Conservation (phyloP, 2,797 vertebrate genomes). For the Sebastes itinus region DNA sequence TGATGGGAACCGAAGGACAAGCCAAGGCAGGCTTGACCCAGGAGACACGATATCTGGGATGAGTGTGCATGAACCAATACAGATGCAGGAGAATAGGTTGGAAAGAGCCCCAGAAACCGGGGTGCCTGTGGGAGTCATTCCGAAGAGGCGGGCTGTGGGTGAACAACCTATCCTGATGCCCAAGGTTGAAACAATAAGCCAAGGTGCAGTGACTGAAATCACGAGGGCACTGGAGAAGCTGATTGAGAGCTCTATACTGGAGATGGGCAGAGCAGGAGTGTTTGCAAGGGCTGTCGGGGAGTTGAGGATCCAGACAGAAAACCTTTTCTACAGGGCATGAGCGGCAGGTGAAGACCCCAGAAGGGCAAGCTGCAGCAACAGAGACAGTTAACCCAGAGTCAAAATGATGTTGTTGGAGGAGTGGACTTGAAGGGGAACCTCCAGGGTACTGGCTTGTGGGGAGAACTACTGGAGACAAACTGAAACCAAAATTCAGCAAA, state of each 20-base stretch:
- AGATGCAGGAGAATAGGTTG: background rate
- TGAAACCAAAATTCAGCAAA: conserved; percentile 11
- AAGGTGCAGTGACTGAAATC: background rate
- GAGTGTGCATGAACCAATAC: background rate
- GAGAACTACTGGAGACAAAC: background rate
- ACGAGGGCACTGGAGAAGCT: background rate
- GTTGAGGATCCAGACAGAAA: background rate
- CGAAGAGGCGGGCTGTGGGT: background rate
- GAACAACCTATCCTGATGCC: background rate
- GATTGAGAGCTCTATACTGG: background rate
- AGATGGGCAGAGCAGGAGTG: background rate
- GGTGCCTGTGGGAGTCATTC: background rate
- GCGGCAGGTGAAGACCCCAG: background rate
- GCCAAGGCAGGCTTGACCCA: background rate
- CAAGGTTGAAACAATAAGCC: background rate
- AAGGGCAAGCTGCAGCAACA: background rate
- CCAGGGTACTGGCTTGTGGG: background rate
- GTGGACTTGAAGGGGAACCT: background rate
- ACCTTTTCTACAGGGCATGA: background rate
- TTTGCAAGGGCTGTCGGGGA: background rate
- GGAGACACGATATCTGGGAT: background rate
- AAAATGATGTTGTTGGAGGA: background rate
- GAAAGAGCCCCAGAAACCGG: background rate
- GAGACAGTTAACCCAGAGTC: background rate
- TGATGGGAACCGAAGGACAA: conserved; percentile 6